Base-by-base conservation (phyloP, 2,888 invertebrate species). In the Lypha dubia region DNA sequence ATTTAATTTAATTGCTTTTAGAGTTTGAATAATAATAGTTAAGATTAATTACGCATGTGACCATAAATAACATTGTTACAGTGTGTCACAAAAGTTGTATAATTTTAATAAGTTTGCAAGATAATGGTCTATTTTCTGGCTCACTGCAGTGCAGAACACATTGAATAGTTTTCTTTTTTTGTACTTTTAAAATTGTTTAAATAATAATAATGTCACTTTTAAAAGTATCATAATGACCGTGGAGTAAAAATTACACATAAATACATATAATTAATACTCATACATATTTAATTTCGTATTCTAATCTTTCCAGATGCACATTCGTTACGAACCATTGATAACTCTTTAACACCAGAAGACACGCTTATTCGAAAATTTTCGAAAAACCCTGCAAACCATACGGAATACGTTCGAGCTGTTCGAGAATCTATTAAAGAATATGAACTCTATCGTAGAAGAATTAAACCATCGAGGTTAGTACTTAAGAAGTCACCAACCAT, bases 361-460 rank as follows among this genome's bases (percentile, higher is more conserved):
- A 67, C 38, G 13, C 44, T 85, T 9, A 60, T 77, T 1, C 20
- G 22, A 3, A 81, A 70, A 41, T 81, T 86, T 38, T 53, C 79
- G 9, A 73, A 81, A 20, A 83, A 71, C n/a, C 76, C 86, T 71
- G 87, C 86, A 0, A 88, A 88, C 76, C 88, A 87, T 24, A 88
- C 87, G 49, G 87, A 89, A 38, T 83, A 89, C 7, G 88, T 89
- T 17, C 86, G 87, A 35, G 89, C 89, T 11, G 90, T 90, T 67
- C 86, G 88, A 20, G 89, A 88, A 60, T 89, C 90, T 0, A 41
- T 90, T 56, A 17, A 74, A 79, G 87, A 85, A 38, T 88, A 89
- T 71, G 89, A 89, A 62, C 74, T 86, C 0, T 86, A 88, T 62
- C 89, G 86, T 0, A 86, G 76, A 41, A 84, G 83, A 60, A 79